Percentiles rank a stretch among this genome's conserved stretches.
phyloP scores from a whole-genome alignment of 2,888 invertebrate species.

The Myopa tessellatipennis region DNA sequence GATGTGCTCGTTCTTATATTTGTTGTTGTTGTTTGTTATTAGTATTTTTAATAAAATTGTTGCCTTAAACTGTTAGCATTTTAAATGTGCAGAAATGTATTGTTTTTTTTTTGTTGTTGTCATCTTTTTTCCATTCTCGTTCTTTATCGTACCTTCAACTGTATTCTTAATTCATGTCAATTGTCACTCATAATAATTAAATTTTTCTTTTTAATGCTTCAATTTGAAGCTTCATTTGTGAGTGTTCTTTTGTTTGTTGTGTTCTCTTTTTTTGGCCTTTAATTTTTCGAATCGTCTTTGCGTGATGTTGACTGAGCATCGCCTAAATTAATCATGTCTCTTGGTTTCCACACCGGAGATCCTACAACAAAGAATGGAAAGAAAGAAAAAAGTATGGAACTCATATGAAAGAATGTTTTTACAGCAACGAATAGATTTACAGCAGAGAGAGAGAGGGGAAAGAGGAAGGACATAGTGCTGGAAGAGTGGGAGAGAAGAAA shows the following conservation, averaged over 20 bases:
- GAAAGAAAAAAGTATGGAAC: conserved; percentile 68
- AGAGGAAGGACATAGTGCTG: neutral
- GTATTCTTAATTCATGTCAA: too few relatives aligned
- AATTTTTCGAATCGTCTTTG: conserved; percentile 70
- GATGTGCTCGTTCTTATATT: neutral
- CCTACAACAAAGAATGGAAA: conserved; percentile 78
- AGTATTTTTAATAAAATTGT: conserved; percentile 45
- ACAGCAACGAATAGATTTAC: neutral
- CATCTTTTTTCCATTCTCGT: conserved; percentile 41
- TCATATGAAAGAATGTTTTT: conserved; percentile 41
- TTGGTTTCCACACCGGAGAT: conserved; percentile 98
- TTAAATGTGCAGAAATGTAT: conserved; percentile 33
- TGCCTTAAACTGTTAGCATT: conserved; percentile 41
- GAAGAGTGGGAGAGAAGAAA: neutral
- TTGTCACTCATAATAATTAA: conserved; percentile 16
- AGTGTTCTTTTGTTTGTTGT: neutral
- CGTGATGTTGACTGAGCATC: conserved; percentile 70
- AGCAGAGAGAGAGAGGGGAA: neutral
- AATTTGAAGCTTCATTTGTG: neutral
- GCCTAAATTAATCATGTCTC: conserved; percentile 80
- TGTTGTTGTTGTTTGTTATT: conserved; percentile 40
- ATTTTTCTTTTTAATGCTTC: conserved; percentile 21
- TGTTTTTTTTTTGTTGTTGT: conserved; percentile 42
- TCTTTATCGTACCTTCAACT: too few relatives aligned
- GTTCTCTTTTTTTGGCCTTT: conserved; percentile 47